Evolutionary conservation across 2,797 vertebrate species (phyloP), one percentile per base, ranked within the genome.

Genomic region (Bovichtus variegatus): DNA sequence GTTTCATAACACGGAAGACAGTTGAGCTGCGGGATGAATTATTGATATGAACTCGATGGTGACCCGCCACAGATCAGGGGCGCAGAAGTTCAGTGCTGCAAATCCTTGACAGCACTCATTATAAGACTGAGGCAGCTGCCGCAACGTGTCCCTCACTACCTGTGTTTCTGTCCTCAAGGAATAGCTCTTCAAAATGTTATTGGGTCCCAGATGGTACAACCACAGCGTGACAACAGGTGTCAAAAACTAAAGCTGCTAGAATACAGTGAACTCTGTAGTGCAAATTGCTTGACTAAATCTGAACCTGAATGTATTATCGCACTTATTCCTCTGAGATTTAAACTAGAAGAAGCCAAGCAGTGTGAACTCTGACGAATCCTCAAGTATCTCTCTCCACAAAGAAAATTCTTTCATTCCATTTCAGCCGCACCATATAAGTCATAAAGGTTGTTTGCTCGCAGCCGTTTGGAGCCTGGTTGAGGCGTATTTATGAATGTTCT

Each of bases 1-100:
- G 86, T 92, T 92, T 93, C 74, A 80, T 88, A 86, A 87, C 76
- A 64, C 70, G 47, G 70, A 79, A 76, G 80, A 79, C 86, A 85
- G 75, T 73, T 72, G 84, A 82, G 89, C 78, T 55, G 76, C 71
- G 9, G 47, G 81, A 92, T 95, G 90, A 94, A 92, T 94, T 93
- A 94, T 94, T 94, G 93, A 95, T 91, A 87, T 76, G 67, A 89
- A 90, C 91, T 84, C 71, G 25, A 55, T 65, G 68, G 82, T 92
- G 91, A 94, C 91, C 89, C 23, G 80, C 83, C 83, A 77, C 84
- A 87, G 88, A 91, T 83, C 82, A 82, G n/a, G 85, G 87, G 87
- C 66, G 41, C 80, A 76, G 81, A 82, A 87, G 92, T 93, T 93
- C 88, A 92, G 78, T 49, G 66, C 80, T 76, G 82, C 79, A 83